Conservation (phyloP, 2,888 invertebrate species). For the Helicoverpa assulta region DNA sequence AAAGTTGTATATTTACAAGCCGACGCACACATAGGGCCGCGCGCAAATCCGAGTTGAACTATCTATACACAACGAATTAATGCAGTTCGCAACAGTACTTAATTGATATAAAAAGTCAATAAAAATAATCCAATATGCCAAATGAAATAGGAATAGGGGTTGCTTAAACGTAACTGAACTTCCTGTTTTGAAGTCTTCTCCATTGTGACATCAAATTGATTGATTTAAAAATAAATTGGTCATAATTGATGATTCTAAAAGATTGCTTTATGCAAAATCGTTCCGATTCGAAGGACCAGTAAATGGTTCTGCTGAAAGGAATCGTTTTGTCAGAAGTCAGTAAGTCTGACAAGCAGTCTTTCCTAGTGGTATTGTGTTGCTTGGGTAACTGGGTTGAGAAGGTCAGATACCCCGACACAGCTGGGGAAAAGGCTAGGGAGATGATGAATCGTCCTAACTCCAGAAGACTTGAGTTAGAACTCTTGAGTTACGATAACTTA, state of each 20-base stretch:
- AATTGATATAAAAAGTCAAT: not conserved
- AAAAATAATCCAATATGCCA: too few relatives aligned
- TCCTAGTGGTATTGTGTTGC: too few relatives aligned
- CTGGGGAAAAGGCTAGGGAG: too few relatives aligned
- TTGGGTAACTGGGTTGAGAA: too few relatives aligned
- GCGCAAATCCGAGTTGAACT: too few relatives aligned
- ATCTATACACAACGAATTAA: not conserved
- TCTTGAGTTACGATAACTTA: conserved; percentile 12
- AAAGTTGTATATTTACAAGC: too few relatives aligned
- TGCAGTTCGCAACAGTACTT: too few relatives aligned
- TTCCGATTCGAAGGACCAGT: not conserved
- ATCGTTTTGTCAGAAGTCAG: too few relatives aligned
- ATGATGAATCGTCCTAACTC: too few relatives aligned
- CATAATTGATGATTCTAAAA: not conserved
- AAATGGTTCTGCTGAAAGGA: not conserved
- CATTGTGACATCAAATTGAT: conserved; percentile 11
- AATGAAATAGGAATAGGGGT: conserved; percentile 37
- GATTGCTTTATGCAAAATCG: not conserved
- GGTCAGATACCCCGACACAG: too few relatives aligned
- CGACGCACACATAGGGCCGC: too few relatives aligned
- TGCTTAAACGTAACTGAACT: conserved; percentile 5
- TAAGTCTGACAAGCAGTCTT: too few relatives aligned
- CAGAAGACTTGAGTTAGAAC: conserved; percentile 2
- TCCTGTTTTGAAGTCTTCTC: conserved; percentile 17
- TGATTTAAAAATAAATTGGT: conserved; percentile 1